Evolutionary conservation across 2,797 vertebrate genomes (phyloP).

Genomic region (Danio kyathit): DNA sequence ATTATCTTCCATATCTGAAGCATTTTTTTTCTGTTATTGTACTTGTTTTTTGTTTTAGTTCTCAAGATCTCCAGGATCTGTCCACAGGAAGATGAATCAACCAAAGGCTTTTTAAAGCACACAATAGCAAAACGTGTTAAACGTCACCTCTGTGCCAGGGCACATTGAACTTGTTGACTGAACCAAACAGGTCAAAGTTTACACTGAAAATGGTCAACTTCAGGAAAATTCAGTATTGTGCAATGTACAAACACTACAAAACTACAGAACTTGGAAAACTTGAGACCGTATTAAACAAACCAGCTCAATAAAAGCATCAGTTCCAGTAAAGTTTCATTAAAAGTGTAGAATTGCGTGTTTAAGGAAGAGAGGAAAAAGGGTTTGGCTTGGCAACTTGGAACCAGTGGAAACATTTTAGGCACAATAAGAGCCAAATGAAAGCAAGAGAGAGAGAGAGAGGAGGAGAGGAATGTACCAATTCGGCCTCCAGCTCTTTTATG

Average conservation of each 20-base stretch:
- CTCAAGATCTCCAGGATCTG: conserved; percentile 47
- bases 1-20: not conserved
- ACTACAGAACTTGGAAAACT: not conserved
- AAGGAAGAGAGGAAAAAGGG: not conserved
- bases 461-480: conserved; percentile 72
- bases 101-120: conserved; percentile 34
- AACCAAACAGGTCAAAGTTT: conserved; percentile 10
- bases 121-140: conserved; percentile 45
- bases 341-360: not conserved
- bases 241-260: not conserved
- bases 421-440: conserved; percentile 13
- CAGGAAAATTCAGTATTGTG: not conserved
- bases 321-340: conserved; percentile 32
- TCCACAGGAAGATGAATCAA: conserved; percentile 54
- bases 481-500: conserved; percentile 69
- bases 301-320: conserved; percentile 15
- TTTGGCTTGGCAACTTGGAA: conserved; percentile 37
- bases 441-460: conserved; percentile 9
- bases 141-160: not conserved
- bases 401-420: conserved; percentile 46
- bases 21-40: not conserved
- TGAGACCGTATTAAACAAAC: not conserved
- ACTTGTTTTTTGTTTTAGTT: conserved; percentile 41
- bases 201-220: not conserved
- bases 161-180: not conserved